Conservation (phyloP, 2,113 vertebrate species). For the Prionailurus viverrinus region DNA sequence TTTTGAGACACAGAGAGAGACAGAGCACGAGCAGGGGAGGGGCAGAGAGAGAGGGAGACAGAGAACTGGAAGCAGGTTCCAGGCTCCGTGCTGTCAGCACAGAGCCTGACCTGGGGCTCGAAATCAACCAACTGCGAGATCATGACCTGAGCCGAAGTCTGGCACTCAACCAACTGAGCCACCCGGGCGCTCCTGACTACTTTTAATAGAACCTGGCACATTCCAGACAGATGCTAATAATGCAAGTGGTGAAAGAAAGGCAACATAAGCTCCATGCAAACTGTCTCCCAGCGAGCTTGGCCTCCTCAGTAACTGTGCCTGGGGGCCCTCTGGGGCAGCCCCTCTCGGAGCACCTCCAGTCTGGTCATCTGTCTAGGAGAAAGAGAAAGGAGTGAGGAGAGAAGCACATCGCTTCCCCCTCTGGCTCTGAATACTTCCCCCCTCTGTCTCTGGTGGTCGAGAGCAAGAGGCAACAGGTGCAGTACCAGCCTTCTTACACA, state of each 20-base stretch:
- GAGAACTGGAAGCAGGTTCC: too few species aligned
- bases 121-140: accelerated
- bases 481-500: not conserved
- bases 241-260: not conserved
- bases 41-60: too few species aligned
- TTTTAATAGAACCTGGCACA: not conserved
- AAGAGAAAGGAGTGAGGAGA: not conserved
- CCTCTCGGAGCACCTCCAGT: not conserved
- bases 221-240: not conserved
- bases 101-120: too few species aligned
- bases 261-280: too few species aligned
- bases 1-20: too few species aligned
- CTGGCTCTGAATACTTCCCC: not conserved
- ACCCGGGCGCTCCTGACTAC: not conserved
- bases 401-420: too few species aligned
- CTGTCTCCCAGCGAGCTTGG: not conserved
- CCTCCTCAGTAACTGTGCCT: not conserved
- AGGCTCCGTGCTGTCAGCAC: too few species aligned
- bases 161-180: too few species aligned
- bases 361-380: not conserved
- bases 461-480: not conserved
- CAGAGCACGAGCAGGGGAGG: too few species aligned
- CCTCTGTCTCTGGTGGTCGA: not conserved
- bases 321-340: too few species aligned
- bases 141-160: too few species aligned